These are phyloP conservation scores for Pluvianellus socialis DNA, from an alignment of 2,113 vertebrate genomes.

Conservation along the genomic window DNA sequence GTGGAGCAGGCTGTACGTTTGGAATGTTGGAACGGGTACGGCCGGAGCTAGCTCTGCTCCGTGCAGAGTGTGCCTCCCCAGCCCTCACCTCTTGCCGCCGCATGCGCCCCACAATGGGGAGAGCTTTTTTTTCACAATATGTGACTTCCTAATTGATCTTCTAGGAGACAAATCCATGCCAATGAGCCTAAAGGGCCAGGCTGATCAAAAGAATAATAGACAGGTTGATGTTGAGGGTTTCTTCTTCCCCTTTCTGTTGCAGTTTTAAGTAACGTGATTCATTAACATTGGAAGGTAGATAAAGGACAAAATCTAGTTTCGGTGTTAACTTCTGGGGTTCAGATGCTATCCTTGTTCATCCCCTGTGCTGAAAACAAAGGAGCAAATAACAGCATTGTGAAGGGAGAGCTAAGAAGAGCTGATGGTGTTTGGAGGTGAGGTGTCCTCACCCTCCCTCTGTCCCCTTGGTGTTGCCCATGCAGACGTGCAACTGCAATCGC, in stretches of 20 bases:
- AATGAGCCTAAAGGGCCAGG: slow-evolving; percentile 28
- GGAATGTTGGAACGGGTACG: neutral
- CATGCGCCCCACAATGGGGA: neutral
- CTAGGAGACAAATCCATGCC: slow-evolving; percentile 26
- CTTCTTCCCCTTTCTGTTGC: neutral
- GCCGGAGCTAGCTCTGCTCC: neutral
- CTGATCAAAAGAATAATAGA: slow-evolving; percentile 24
- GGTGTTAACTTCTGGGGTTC: neutral
- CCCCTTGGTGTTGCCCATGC: too few species aligned
- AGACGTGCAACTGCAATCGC: neutral
- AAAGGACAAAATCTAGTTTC: neutral
- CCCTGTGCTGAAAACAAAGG: neutral
- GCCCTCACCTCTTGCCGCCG: neutral
- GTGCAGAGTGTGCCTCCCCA: neutral
- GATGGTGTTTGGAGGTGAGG: neutral
- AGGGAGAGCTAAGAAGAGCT: neutral
- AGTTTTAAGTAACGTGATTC: neutral
- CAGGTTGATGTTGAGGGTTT: neutral
- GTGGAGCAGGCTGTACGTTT: neutral
- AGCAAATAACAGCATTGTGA: neutral
- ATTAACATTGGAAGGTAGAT: slow-evolving; percentile 26
- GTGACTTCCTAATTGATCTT: neutral
- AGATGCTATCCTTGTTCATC: neutral
- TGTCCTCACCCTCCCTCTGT: neutral
- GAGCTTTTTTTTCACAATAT: neutral